Evolutionary conservation across 2,888 invertebrate species (phyloP), one percentile per base, ranked within the genome.

Genomic region (Caenorhabditis zanzibari): DNA sequence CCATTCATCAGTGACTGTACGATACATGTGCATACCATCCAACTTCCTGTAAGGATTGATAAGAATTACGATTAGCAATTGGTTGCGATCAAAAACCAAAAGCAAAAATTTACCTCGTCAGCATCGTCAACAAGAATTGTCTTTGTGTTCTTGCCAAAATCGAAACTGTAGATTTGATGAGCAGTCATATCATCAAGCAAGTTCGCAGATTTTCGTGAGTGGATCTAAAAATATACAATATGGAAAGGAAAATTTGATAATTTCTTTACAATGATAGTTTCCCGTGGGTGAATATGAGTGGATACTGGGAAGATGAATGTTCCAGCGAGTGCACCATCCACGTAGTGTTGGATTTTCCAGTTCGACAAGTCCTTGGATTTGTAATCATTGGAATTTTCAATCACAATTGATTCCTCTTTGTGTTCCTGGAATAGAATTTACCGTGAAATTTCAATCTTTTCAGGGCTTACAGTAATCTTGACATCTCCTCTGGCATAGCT

Each of bases 331-430:
- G 49, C 56, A 35, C 75, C 79, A 2, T 44, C 22, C 0, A 38
- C 58, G 59, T 80, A 83, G n/a, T 83, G 79, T 0, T 59, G 41
- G 2, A 83, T 28, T n/a, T 77, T 83, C 83, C 83, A 83, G 52
- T 83, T 83, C 1, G 83, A 74, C 5, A 83, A 14, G 41, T 83
- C 83, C 2, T 74, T 44, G 1, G 79, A 75, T 35, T 47, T 61
- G 9, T 71, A 22, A 9, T 12, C 10, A 28, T 73, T 71, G 0
- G 64, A 22, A 49, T 83, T 83, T 26, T 79, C 79, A 38, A 83
- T 69, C 3, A 61, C 63, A 16, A 77, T 58, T 2, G 54, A 58
- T 19, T 80, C 63, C 10, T 71, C 64, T 26, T 72, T 56, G 47
- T 79, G 79, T n/a, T 71, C 79, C 79, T 79, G 16, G 22, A 76